A percentile compares a stretch with the other conserved stretches of the same genome.
Conservation (phyloP, 2,888 invertebrate genomes). For the Mechanitis messenoides region DNA sequence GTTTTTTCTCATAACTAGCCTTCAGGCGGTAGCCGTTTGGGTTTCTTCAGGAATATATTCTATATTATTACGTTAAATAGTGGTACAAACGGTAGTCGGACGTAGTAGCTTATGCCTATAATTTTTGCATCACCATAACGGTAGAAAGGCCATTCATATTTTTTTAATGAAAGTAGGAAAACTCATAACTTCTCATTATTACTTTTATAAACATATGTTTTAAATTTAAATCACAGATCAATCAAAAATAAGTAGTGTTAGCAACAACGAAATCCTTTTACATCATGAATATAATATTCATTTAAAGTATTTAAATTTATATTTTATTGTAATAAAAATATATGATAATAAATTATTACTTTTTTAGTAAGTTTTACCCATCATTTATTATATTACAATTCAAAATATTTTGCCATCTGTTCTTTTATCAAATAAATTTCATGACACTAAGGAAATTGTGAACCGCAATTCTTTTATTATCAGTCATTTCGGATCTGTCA, state of each 20-base stretch:
- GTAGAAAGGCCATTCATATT: too few species aligned
- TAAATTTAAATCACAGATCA: too few species aligned
- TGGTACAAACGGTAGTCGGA: background rate
- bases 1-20: constrained; percentile 65
- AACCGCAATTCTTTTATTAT: constrained; percentile 27
- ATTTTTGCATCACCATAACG: too few species aligned
- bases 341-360: background rate
- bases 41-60: constrained; percentile 7
- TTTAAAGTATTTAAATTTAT: too few species aligned
- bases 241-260: too few species aligned
- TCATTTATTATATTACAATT: background rate
- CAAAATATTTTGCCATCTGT: constrained; percentile 40
- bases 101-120: too few species aligned
- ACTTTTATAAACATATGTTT: too few species aligned
- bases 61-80: background rate
- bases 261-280: too few species aligned
- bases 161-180: too few species aligned
- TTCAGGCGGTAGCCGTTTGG: constrained; percentile 12
- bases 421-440: constrained; percentile 40
- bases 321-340: background rate
- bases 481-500: constrained; percentile 46
- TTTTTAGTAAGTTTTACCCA: background rate
- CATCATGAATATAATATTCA: too few species aligned
- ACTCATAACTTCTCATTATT: too few species aligned
- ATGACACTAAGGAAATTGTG: constrained; percentile 17